Percentiles rank a stretch among this genome's conserved stretches.
Evolutionary conservation across 2,888 invertebrate genomes (phyloP).

Genomic region (Ichneumoninae sp.): DNA sequence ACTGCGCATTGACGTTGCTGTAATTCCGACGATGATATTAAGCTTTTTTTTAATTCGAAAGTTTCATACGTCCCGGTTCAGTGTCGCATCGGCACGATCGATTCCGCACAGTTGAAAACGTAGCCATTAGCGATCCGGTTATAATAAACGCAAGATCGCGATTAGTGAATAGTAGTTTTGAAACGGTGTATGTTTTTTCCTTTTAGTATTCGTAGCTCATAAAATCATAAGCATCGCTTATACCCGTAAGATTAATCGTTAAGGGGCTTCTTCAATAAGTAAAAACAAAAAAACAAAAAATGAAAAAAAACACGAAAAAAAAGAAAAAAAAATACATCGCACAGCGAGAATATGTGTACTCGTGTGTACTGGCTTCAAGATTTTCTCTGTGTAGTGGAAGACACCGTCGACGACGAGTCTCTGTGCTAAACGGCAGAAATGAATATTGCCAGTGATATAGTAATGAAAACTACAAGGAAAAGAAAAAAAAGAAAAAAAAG

Average conservation of each 20-base stretch:
- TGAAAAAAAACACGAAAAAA: conserved; percentile 40
- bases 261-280: conserved; percentile 69
- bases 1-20: conserved; percentile 18
- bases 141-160: conserved; percentile 70
- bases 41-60: not conserved
- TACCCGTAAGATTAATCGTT: conserved; percentile 78
- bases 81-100: conserved; percentile 43
- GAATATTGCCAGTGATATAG: conserved; percentile 46
- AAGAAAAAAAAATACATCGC: conserved; percentile 64
- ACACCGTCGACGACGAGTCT: conserved; percentile 69
- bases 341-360: conserved; percentile 72
- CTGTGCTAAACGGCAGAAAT: conserved; percentile 80
- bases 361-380: conserved; percentile 76
- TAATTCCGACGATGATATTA: conserved; percentile 5
- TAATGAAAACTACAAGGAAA: conserved; percentile 37
- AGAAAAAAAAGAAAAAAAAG: conserved; percentile 74
- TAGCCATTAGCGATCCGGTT: conserved; percentile 50
- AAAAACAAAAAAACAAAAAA: conserved; percentile 6
- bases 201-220: conserved; percentile 80
- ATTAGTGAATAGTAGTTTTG: conserved; percentile 66
- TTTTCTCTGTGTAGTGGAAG: conserved; percentile 68
- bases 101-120: conserved; percentile 57
- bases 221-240: conserved; percentile 82
- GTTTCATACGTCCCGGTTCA: conserved; percentile 1
- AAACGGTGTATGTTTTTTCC: conserved; percentile 80